Percentiles rank a stretch among this genome's conserved stretches.
phyloP scores from a whole-genome alignment of 1,140 invertebrate genomes.

The Anthonomus grandis region DNA sequence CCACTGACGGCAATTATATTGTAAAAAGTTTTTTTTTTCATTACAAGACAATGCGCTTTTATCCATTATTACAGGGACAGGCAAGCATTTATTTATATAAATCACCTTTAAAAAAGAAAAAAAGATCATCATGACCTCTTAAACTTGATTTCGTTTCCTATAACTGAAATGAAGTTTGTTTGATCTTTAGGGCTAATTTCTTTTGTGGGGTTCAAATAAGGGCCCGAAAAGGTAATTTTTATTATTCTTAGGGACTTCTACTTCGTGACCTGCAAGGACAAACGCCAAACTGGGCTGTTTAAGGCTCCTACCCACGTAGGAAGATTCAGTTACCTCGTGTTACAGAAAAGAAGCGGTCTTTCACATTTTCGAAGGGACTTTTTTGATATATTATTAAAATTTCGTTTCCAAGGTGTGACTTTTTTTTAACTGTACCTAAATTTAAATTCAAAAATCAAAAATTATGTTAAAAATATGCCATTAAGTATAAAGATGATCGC shows the following conservation, averaged over 20 bases:
- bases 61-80: no score
- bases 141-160: conserved; percentile 1
- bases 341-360: neutral
- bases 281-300: neutral
- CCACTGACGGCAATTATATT: conserved; percentile 20
- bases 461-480: no score
- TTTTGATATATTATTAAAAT: no score
- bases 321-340: conserved; percentile 16
- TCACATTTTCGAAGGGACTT: no score
- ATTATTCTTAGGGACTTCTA: conserved; percentile 18
- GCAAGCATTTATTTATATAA: no score
- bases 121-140: no score
- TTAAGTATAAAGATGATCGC: no score
- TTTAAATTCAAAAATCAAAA: no score
- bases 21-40: conserved; percentile 28
- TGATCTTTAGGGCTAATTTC: conserved; percentile 9
- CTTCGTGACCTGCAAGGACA: conserved; percentile 13
- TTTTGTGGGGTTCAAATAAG: conserved; percentile 11
- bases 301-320: neutral
- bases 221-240: conserved; percentile 17
- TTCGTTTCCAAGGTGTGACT: no score
- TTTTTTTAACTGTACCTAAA: no score
- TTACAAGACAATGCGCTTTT: conserved; percentile 23
- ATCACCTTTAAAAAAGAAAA: no score
- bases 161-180: neutral